phyloP scores from a whole-genome alignment of 2,113 vertebrate species.

The Fregetta grallaria region DNA sequence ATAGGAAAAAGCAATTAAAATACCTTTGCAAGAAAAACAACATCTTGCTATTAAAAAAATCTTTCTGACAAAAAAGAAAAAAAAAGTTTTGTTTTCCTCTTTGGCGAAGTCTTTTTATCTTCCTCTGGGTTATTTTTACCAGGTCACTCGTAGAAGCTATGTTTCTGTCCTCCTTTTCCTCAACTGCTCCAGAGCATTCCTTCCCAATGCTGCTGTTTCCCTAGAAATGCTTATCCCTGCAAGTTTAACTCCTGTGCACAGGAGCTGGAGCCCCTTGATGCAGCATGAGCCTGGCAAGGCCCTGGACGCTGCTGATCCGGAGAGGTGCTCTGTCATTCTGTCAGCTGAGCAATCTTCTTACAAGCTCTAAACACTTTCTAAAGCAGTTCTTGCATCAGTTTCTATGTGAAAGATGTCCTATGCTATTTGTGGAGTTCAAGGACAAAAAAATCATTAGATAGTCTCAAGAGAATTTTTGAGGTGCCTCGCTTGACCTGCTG shows the following conservation, averaged over 20 bases:
- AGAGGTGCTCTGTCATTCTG: not conserved
- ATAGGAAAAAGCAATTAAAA: not conserved
- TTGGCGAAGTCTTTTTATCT: not conserved
- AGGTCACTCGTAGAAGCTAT: not conserved
- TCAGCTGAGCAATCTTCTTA: not conserved
- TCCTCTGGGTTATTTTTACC: not conserved
- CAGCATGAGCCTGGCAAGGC: not conserved
- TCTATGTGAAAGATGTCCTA: not conserved
- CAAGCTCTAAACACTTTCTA: not conserved
- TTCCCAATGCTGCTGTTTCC: not conserved
- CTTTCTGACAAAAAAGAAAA: not conserved
- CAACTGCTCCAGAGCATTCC: not conserved
- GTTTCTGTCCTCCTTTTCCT: not conserved
- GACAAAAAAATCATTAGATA: not conserved
- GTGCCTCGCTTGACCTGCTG: too few relatives aligned
- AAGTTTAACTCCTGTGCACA: not conserved
- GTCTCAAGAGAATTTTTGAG: too few relatives aligned
- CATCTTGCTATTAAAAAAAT: not conserved
- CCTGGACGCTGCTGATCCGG: not conserved
- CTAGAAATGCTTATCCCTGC: not conserved
- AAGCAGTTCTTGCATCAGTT: not conserved
- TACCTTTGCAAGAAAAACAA: not conserved
- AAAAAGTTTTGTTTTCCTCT: not conserved
- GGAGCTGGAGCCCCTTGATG: fast-evolving
- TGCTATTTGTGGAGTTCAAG: not conserved